Conservation (phyloP, 1,140 invertebrate genomes). For the Galendromus occidentalis region DNA sequence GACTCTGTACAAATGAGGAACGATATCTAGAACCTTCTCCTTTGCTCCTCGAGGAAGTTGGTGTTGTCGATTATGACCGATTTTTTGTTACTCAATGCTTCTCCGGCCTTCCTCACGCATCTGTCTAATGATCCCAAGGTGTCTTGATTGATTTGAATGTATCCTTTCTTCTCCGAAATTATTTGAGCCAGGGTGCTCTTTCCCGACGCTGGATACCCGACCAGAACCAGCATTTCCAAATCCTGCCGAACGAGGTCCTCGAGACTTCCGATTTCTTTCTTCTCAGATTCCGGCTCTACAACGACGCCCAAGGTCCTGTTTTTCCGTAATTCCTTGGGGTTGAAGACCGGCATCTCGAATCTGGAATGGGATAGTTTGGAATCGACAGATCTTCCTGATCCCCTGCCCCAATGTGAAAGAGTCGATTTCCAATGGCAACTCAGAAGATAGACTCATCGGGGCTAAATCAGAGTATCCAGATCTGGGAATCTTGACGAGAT, state of each 20-base stretch:
- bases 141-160: conserved; percentile 13
- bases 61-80: conserved; percentile 17
- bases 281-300: background rate
- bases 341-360: background rate
- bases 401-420: no score
- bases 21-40: conserved; percentile 8
- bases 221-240: conserved; percentile 11
- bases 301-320: background rate
- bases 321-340: background rate
- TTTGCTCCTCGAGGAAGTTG: background rate
- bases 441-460: no score
- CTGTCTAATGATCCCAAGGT: conserved; percentile 8
- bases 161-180: conserved; percentile 8
- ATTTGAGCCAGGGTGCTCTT: conserved; percentile 13
- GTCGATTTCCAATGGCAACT: background rate
- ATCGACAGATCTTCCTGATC: no score
- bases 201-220: conserved; percentile 15
- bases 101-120: conserved; percentile 3
- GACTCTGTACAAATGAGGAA: no score
- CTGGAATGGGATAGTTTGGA: background rate
- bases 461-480: no score
- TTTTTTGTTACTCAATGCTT: background rate
- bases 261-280: background rate
- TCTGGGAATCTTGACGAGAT: no score
- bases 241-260: background rate